These are phyloP conservation scores for Antedon mediterranea DNA, from an alignment of 53 echinoderm and acorn worm species.

Conservation along the genomic window DNA sequence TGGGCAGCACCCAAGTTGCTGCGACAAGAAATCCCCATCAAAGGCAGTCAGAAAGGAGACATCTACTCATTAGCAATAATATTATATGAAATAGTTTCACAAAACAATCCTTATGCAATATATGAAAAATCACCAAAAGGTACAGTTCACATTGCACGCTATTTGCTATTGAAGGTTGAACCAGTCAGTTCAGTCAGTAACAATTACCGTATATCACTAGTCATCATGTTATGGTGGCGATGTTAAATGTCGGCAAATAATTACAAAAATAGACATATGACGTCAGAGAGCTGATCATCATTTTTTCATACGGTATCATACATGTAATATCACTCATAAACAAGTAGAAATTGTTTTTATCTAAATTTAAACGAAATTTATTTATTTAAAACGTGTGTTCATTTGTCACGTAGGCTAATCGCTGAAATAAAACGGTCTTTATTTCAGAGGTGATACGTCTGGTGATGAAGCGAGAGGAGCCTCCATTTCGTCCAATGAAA, in stretches of 20 bases:
- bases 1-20: constrained; percentile 89
- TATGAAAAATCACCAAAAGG: constrained; percentile 45
- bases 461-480: constrained; percentile 79
- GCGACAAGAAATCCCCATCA: constrained; percentile 56
- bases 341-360: too few relatives aligned
- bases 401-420: neutral
- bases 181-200: too few relatives aligned
- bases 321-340: too few relatives aligned
- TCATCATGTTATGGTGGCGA: too few relatives aligned
- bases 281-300: too few relatives aligned
- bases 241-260: too few relatives aligned
- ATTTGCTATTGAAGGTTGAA: too few relatives aligned
- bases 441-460: constrained; percentile 55
- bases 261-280: too few relatives aligned
- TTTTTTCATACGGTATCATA: too few relatives aligned
- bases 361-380: too few relatives aligned
- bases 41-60: constrained; percentile 82
- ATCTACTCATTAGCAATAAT: constrained; percentile 74
- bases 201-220: too few relatives aligned
- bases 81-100: constrained; percentile 59
- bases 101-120: constrained; percentile 45
- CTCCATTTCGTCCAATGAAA: constrained; percentile 54
- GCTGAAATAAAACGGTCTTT: neutral
- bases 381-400: neutral
- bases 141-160: too few relatives aligned